Evolutionary conservation across 2,113 vertebrate species (phyloP), one percentile per base, ranked within the genome.

Genomic region (Thalassoma bifasciatum): DNA sequence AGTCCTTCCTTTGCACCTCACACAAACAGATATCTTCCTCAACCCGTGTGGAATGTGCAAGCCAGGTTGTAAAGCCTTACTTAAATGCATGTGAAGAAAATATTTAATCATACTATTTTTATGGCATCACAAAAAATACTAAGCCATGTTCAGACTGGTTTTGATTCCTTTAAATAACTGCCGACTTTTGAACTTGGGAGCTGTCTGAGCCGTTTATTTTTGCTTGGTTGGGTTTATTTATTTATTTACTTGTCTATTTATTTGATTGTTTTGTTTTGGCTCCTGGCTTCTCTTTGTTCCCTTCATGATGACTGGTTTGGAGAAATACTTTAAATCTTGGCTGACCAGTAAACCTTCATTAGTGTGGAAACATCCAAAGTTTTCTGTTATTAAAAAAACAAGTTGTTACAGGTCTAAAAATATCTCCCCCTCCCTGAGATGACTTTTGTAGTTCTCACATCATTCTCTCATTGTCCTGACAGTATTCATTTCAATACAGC

Each of bases 31-130:
- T 77, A 56, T 83, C 79, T 86, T 90, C 63, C 75, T 86, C 65
- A 59, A 70, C 59, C 63, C 40, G 63, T 23, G 81, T 85, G 79
- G 85, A 86, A 86, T 83, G 84, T 83, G 85, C 83, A 86, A 92
- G 85, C 81, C 83, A 86, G 87, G 84, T 85, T 91, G 79, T 88
- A 81, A 91, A 91, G 92, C 90, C 90, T 93, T 93, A 91, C 87
- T 86, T 64, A 44, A 84, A 82, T 84, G 92, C 92, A 93, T 93
- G 92, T 59, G 40, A 69, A 78, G 70, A 81, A 86, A 9, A 67
- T 82, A 90, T 86, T 88, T 81, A 90, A 87, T 92, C 77, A 85
- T 69, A 80, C 81, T 65, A 81, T 87, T 82, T 89, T 85, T 88
- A 89, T 75, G 72, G 53, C 64, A 81, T 75, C 77, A 75, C 72